phyloP scores from a whole-genome alignment of 2,888 invertebrate species.

The Idaea dimidiata region DNA sequence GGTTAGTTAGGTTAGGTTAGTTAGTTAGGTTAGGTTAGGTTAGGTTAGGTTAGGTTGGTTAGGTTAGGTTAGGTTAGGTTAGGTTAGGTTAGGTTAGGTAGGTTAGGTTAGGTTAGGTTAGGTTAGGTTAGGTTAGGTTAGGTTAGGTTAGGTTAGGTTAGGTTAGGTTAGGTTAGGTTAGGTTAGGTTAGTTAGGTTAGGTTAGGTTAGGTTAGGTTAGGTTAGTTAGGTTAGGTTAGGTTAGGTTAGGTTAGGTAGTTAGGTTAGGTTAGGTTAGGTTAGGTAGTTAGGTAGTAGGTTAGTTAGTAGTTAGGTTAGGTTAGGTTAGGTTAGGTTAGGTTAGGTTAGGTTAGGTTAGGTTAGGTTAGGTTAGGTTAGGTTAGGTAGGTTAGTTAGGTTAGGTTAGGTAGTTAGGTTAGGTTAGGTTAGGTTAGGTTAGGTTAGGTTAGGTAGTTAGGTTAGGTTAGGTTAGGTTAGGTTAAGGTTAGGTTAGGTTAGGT shows the following conservation, averaged over 20 bases:
- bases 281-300: too few relatives aligned
- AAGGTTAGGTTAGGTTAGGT: too few relatives aligned
- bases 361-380: slow-evolving; percentile 14
- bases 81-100: slow-evolving; percentile 11
- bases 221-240: slow-evolving; percentile 5
- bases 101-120: slow-evolving; percentile 15
- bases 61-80: slow-evolving; percentile 8
- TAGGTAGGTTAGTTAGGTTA: slow-evolving; percentile 9
- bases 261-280: slow-evolving; percentile 7
- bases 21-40: slow-evolving; percentile 11
- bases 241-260: slow-evolving; percentile 11
- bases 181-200: slow-evolving; percentile 7
- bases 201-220: slow-evolving; percentile 4
- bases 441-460: slow-evolving; percentile 11
- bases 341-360: slow-evolving; percentile 7
- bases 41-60: slow-evolving; percentile 1
- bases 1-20: slow-evolving; percentile 4
- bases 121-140: slow-evolving; percentile 17
- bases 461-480: slow-evolving; percentile 1
- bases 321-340: slow-evolving; percentile 8
- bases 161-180: slow-evolving; percentile 14
- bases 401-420: slow-evolving; percentile 11
- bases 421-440: slow-evolving; percentile 12
- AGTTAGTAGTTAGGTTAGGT: slow-evolving; percentile 8
- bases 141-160: slow-evolving; percentile 16